Evolutionary conservation across 2,888 invertebrate species (phyloP).

Genomic region (Rhagonycha lutea): DNA sequence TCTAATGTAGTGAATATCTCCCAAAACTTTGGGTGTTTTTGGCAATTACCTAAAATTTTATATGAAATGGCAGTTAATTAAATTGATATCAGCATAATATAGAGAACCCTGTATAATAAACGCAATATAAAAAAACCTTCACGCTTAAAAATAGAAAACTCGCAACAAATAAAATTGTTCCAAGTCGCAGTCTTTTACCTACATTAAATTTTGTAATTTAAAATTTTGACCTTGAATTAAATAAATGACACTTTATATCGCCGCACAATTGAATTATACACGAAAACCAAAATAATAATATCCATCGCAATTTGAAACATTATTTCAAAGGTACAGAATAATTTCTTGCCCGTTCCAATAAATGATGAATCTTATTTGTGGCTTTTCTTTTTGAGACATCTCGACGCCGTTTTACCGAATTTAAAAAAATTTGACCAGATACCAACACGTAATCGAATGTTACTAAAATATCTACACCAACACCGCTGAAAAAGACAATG

Average conservation of each 20-base stretch:
- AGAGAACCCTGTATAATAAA: background rate
- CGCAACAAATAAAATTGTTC: background rate
- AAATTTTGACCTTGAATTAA: background rate
- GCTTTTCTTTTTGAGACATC: constrained; percentile 69
- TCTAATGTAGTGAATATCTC: background rate
- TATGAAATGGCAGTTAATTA: background rate
- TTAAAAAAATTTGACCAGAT: background rate
- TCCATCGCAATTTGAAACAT: background rate
- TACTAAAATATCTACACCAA: background rate
- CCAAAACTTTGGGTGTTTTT: background rate
- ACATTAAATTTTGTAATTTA: background rate
- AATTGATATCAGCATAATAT: background rate
- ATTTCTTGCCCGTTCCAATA: constrained; percentile 68
- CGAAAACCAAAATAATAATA: background rate
- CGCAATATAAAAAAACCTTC: background rate
- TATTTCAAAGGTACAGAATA: constrained; percentile 62
- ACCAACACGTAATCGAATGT: background rate
- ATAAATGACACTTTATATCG: background rate
- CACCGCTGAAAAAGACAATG: background rate
- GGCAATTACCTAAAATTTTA: background rate
- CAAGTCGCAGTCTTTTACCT: background rate
- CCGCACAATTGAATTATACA: background rate
- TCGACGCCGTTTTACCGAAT: constrained; percentile 1
- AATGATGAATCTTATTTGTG: constrained; percentile 70
- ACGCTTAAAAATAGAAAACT: background rate